Conservation (phyloP, 1,140 invertebrate species). For the Panagrolaimus sp. region DNA sequence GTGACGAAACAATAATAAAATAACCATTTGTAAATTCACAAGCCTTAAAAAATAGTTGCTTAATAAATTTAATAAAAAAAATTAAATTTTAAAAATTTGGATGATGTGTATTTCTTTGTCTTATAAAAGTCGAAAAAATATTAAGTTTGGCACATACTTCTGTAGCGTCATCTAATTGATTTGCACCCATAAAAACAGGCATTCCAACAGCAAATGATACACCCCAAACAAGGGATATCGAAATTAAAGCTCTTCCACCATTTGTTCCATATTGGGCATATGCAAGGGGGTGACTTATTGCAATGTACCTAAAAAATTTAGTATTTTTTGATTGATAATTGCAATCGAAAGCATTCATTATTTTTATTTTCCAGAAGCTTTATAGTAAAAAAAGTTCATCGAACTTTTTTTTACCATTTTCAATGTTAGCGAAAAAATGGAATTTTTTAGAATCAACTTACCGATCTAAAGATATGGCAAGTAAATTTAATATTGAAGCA, state of each 20-base stretch:
- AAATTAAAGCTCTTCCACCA: conserved; percentile 84
- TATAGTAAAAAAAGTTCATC: too few species aligned
- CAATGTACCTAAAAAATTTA: conserved; percentile 79
- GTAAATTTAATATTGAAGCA: conserved; percentile 94
- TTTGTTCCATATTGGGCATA: conserved; percentile 93
- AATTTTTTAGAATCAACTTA: conserved; percentile 63
- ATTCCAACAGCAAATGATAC: conserved; percentile 91
- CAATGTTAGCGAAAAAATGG: conserved; percentile 8
- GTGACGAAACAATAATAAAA: conserved; percentile 93
- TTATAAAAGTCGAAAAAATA: neutral
- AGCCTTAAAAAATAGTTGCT: conserved; percentile 30
- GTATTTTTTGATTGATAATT: conserved; percentile 55
- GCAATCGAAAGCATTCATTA: conserved; percentile 11
- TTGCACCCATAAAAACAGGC: conserved; percentile 80
- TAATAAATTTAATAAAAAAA: neutral
- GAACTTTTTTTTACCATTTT: neutral
- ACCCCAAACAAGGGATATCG: conserved; percentile 90
- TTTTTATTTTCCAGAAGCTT: neutral
- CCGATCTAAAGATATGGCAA: conserved; percentile 97
- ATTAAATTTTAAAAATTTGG: too few species aligned
- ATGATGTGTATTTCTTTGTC: too few species aligned
- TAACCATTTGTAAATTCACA: conserved; percentile 91
- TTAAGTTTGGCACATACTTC: neutral
- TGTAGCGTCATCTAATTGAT: conserved; percentile 14
- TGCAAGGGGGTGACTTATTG: conserved; percentile 95